Evolutionary conservation across 2,113 vertebrate species (phyloP), one percentile per base, ranked within the genome.

Genomic region (Phoenicopterus ruber): DNA sequence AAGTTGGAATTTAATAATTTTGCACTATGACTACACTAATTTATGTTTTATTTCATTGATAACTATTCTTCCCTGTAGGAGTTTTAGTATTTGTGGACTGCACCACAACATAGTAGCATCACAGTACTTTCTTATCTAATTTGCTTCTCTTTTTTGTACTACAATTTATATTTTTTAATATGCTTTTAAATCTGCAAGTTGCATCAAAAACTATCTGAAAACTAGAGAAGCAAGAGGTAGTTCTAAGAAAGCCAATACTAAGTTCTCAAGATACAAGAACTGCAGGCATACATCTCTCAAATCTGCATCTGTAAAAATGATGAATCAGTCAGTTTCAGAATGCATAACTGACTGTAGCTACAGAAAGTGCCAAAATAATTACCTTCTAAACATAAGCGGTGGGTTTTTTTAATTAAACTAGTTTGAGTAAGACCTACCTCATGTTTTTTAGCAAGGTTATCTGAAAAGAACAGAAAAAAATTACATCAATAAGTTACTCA

Each of bases 391-490:
- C 31, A 5, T 26, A 52, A 28, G 5, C 34, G 11, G 4, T 7
- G 5, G 42, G 42, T 21, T 74, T 42, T 77, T 84, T 69, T 3
- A 20, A 26, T 34, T 61, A 36, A 55, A 36, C 34, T 62, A 17
- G 7, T 42, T 61, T 88, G 40, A 65, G 8, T 83, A 87, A 92
- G 52, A 96, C 99, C 98, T 96, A 99, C 99, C 98, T 99, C 99
- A 95, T 97, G 98, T 96, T 98, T 99, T 97, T 98, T 99, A 97
- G 67, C 97, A 87, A 92, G 82, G 36, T 98, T 97, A 97, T 99
- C 99, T 99, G 98, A 98, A 98, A 98, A 95, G 70, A 74, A 82
- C 44, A 85, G 38, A 61, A 93, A 77, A 92, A 62, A 87, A 24
- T 32, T 5, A 52, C 69, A 74, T 58, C 12, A 52, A 0, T 86